Evolutionary conservation across 2,113 vertebrate genomes (phyloP).

Genomic region (Capreolus pygargus): DNA sequence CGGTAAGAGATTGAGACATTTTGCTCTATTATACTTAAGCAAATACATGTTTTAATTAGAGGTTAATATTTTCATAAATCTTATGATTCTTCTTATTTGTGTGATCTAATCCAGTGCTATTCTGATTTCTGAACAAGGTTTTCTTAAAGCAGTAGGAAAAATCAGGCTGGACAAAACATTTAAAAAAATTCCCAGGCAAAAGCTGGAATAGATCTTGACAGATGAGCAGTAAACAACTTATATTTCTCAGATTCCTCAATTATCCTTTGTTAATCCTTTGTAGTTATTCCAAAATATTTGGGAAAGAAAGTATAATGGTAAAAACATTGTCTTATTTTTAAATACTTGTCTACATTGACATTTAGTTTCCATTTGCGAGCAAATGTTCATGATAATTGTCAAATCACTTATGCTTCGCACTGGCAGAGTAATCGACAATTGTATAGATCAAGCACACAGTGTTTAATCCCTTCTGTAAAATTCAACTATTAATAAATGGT

Average conservation of each 20-base stretch:
- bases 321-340: not conserved
- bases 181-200: not conserved
- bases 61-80: not conserved
- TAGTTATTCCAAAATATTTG: not conserved
- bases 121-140: not conserved
- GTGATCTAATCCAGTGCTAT: not conserved
- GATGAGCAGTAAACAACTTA: not conserved
- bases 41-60: not conserved
- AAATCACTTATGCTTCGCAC: not conserved
- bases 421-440: not conserved
- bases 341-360: not conserved
- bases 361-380: constrained; percentile 25
- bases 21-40: not conserved
- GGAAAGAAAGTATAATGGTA: not conserved
- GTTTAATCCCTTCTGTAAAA: not conserved
- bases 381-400: not conserved
- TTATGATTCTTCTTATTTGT: not conserved
- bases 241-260: not conserved
- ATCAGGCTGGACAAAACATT: not conserved
- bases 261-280: not conserved
- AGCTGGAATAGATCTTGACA: not conserved
- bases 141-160: not conserved
- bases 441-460: not conserved
- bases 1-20: not conserved
- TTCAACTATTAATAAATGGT: not conserved